Percentiles rank a stretch among this genome's conserved stretches.
Evolutionary conservation across 1,140 invertebrate species (phyloP).

Genomic region (Limonius californicus): DNA sequence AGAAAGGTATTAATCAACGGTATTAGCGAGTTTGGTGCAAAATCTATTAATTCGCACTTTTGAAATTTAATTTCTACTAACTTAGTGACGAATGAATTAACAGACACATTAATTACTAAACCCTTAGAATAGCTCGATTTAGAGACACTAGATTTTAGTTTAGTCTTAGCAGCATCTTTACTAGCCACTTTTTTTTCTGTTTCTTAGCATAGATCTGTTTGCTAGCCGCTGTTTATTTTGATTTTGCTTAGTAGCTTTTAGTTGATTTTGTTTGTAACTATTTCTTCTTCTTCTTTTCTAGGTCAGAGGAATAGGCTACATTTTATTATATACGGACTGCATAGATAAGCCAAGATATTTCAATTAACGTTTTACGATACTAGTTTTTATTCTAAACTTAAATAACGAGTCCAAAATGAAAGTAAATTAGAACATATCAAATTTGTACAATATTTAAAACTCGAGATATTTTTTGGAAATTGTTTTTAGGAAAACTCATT

Average conservation of each 20-base stretch:
- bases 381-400: background rate
- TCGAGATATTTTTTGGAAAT: background rate
- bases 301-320: constrained; percentile 38
- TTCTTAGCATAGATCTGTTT: too few relatives aligned
- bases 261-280: background rate
- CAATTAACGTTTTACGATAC: constrained; percentile 25
- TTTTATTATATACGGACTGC: constrained; percentile 36
- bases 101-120: too few relatives aligned
- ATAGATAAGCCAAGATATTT: constrained; percentile 41
- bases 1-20: too few relatives aligned
- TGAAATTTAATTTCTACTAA: too few relatives aligned
- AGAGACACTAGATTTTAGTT: too few relatives aligned
- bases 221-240: too few relatives aligned
- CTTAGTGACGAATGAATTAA: too few relatives aligned
- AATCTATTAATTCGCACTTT: too few relatives aligned
- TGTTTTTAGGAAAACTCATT: constrained; percentile 6
- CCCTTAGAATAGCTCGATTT: too few relatives aligned
- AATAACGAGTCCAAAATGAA: background rate
- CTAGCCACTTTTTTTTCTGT: too few relatives aligned
- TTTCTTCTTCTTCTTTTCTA: constrained; percentile 33
- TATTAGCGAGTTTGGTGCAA: too few relatives aligned
- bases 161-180: too few relatives aligned
- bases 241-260: background rate
- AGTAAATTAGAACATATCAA: background rate
- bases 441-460: constrained; percentile 7